phyloP scores from a whole-genome alignment of 1,140 invertebrate genomes.

The Myzus persicae region DNA sequence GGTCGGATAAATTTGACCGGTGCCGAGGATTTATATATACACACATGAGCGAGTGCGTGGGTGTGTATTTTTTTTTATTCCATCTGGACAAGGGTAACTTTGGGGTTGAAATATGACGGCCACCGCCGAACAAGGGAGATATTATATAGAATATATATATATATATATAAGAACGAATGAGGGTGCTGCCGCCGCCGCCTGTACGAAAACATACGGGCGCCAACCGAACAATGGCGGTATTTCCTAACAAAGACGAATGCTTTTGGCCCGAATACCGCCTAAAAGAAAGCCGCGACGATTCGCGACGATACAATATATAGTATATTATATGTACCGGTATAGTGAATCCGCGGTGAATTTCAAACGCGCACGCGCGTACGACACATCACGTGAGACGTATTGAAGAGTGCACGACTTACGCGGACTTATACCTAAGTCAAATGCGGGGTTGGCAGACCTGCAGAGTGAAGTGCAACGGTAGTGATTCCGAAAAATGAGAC shows the following conservation, averaged over 20 bases:
- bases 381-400: background rate
- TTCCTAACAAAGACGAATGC: slow-evolving; percentile 40
- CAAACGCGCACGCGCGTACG: background rate
- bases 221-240: slow-evolving; percentile 30
- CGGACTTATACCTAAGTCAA: background rate
- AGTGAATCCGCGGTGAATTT: background rate
- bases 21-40: background rate
- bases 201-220: slow-evolving; percentile 25
- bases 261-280: background rate
- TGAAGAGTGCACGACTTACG: background rate
- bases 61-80: background rate
- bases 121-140: background rate
- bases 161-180: background rate
- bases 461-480: background rate
- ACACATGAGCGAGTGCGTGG: background rate
- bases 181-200: background rate
- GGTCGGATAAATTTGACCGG: slow-evolving; percentile 1
- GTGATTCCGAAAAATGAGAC: too few relatives aligned
- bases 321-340: too few relatives aligned
- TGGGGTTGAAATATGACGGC: slow-evolving; percentile 40
- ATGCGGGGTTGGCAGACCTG: background rate
- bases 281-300: slow-evolving; percentile 11
- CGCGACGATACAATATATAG: background rate
- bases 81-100: slow-evolving; percentile 28
- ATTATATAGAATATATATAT: slow-evolving; percentile 4